Base-by-base conservation (phyloP, 2,888 invertebrate genomes). In the Drosophila cognata region DNA sequence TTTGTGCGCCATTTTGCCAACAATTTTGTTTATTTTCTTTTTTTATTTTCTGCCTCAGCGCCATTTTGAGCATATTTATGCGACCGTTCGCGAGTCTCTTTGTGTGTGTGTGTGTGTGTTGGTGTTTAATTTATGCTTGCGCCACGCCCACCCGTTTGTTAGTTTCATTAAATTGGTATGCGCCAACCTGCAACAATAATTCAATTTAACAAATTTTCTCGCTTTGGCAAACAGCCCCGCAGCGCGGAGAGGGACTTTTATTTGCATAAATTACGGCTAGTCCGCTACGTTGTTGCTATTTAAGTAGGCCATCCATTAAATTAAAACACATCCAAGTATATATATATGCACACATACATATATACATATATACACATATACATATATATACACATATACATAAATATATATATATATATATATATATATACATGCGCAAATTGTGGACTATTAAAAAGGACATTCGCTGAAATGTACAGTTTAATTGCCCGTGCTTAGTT, bases 1-100 rank as follows among this genome's bases (percentile, higher is more conserved):
- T 77, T 79, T 74, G 65, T 63, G 29, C 79, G 62, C 67, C 79
- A 76, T 78, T 66, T 71, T 71, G 56, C 48, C 55, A 52, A n/a
- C 52, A 60, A 60, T 43, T 64, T 73, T 51, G 46, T 51, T 51
- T 55, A n/a, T 18, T 59, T n/a, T 25, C 41, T 31, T 50, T 43
- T 10, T 18, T n/a, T 11, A 8, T 52, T 73, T 29, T 61, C 5
- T 68, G 53, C 18, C 6, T 18, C 36, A 25, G 35, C 35, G 65
- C 76, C 77, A 81, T 77, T 77, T 77, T 66, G 59, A 64, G 25
- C 48, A 28, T 64, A 51, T 69, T 38, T 57, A 35, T 57, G 66
- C n/a, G 35, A 41, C 51, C 65, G 48, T 53, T 4, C 43, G 7
- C 46, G 21, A 4, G 16, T 46, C 16, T 13, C 13, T 21, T 7